Conservation (phyloP, 2,888 invertebrate genomes). For the Luperina nickerlii region DNA sequence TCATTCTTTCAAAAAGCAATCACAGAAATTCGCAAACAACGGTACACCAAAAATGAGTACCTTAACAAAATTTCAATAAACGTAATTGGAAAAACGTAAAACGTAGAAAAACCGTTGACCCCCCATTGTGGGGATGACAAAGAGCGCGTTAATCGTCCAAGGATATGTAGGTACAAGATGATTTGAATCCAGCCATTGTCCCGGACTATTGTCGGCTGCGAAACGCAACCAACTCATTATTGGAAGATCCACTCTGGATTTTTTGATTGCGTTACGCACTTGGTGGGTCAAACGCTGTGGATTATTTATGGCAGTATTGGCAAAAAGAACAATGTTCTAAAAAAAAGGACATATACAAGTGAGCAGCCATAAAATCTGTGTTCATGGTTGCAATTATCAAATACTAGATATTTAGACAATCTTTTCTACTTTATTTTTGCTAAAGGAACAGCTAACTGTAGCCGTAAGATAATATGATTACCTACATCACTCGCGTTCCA, state of each 20-base stretch:
- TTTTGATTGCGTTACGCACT: conserved; percentile 72
- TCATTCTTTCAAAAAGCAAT: conserved; percentile 53
- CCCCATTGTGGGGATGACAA: conserved; percentile 74
- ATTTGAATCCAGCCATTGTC: conserved; percentile 76
- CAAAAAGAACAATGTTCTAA: no score
- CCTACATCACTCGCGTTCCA: conserved; percentile 7
- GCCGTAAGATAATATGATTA: no score
- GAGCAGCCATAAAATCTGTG: neutral
- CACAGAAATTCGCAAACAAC: conserved; percentile 42
- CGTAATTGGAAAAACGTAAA: conserved; percentile 63
- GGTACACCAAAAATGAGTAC: conserved; percentile 45
- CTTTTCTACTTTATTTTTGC: neutral
- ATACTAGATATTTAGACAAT: neutral
- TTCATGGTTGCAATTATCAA: neutral
- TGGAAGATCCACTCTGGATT: conserved; percentile 71
- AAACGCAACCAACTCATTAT: conserved; percentile 80
- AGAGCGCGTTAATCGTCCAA: conserved; percentile 77
- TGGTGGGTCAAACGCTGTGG: conserved; percentile 57
- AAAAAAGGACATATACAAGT: neutral
- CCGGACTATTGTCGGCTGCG: conserved; percentile 69
- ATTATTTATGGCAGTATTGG: conserved; percentile 5
- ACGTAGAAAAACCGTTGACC: conserved; percentile 62
- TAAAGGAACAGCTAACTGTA: neutral
- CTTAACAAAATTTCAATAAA: conserved; percentile 69
- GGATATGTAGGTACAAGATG: conserved; percentile 76